Evolutionary conservation across 2,797 vertebrate genomes (phyloP).

Genomic region (Mionectes olivaceus): DNA sequence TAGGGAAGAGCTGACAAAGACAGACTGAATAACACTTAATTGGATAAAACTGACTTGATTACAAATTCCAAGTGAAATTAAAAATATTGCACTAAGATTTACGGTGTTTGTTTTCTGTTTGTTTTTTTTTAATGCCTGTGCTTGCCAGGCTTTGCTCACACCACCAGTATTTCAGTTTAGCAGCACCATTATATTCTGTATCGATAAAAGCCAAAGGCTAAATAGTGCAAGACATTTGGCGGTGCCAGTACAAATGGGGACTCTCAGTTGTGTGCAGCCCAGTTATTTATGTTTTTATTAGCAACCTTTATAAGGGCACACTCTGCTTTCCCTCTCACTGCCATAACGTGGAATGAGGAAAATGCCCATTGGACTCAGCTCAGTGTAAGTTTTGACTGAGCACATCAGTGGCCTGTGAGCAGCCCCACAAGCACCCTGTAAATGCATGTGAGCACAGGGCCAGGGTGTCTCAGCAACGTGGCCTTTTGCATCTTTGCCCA

Average conservation of each 20-base stretch:
- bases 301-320: background rate
- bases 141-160: background rate
- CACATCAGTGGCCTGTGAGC: background rate
- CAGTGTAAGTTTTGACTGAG: background rate
- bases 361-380: background rate
- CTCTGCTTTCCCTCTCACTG: background rate
- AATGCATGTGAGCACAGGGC: background rate
- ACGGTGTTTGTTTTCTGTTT: background rate
- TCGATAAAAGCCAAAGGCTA: constrained; percentile 63
- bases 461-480: background rate
- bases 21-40: constrained; percentile 55
- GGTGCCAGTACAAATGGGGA: constrained; percentile 21
- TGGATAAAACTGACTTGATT: constrained; percentile 57
- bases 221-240: constrained; percentile 51
- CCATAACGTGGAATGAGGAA: background rate
- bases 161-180: constrained; percentile 35
- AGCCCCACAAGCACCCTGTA: background rate
- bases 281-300: constrained; percentile 58
- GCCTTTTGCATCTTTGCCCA: background rate
- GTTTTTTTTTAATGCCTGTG: background rate
- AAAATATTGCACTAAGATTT: constrained; percentile 45
- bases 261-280: background rate
- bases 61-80: constrained; percentile 61
- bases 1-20: constrained; percentile 64
- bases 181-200: constrained; percentile 45